Conservation (phyloP, 2,888 invertebrate genomes). For the Heliconius cydno region DNA sequence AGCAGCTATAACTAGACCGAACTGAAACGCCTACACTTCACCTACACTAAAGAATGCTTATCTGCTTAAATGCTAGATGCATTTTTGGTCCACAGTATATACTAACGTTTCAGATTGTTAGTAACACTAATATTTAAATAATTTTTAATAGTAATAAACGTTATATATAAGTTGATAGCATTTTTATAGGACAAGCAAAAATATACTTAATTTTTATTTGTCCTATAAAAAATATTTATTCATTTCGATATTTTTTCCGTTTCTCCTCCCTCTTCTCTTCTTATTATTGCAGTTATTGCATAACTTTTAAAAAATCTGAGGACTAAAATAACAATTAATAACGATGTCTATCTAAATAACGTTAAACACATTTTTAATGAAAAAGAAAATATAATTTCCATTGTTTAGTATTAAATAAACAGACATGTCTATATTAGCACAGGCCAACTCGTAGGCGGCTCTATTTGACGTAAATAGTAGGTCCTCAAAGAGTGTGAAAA, state of each 20-base stretch:
- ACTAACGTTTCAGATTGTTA: background rate
- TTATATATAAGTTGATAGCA: too few species aligned
- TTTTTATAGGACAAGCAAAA: too few species aligned
- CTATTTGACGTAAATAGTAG: slow-evolving; percentile 11
- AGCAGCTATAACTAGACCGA: slow-evolving; percentile 11
- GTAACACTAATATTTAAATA: background rate
- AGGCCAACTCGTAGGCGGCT: slow-evolving; percentile 14
- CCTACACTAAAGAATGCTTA: slow-evolving; percentile 9
- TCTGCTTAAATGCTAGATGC: slow-evolving; percentile 8
- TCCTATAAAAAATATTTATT: too few species aligned
- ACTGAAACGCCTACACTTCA: slow-evolving; percentile 12
- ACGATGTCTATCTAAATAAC: too few species aligned
- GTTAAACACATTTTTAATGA: background rate
- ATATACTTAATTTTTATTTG: too few species aligned
- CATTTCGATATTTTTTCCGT: too few species aligned
- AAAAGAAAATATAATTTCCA: background rate
- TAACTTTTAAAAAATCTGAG: too few species aligned
- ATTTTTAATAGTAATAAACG: too few species aligned
- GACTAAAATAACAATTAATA: too few species aligned
- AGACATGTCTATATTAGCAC: background rate
- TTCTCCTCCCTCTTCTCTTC: too few species aligned
- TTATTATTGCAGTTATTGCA: too few species aligned
- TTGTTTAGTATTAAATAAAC: background rate
- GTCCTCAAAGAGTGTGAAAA: slow-evolving; percentile 13
- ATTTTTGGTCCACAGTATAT: background rate